Evolutionary conservation across 2,113 vertebrate species (phyloP).

Genomic region (Seriola quinqueradiata): DNA sequence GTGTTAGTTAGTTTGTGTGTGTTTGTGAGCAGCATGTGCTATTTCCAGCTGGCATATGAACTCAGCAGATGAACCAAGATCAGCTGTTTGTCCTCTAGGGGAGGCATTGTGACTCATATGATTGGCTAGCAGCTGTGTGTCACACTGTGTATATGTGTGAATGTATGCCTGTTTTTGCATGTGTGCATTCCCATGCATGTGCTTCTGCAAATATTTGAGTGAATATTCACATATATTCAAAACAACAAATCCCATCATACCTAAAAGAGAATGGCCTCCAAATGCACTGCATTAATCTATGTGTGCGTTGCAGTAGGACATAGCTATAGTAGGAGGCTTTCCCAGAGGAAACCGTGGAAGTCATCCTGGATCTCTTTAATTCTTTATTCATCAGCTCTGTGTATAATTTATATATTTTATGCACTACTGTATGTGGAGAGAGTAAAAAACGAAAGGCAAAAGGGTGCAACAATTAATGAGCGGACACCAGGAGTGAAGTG

Average conservation of each 20-base stretch:
- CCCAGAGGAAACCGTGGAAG: slow-evolving; percentile 19
- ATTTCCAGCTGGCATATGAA: slow-evolving; percentile 71
- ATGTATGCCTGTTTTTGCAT: background rate
- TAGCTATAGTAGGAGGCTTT: slow-evolving; percentile 42
- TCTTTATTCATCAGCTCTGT: slow-evolving; percentile 71
- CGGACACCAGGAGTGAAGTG: slow-evolving; percentile 16
- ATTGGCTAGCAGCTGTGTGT: slow-evolving; percentile 68
- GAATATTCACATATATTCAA: background rate
- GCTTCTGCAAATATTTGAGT: background rate
- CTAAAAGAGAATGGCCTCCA: background rate
- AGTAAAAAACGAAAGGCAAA: background rate
- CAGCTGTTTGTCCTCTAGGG: slow-evolving; percentile 70
- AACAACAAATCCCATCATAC: background rate
- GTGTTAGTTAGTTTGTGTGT: slow-evolving; percentile 7
- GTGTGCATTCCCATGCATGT: background rate
- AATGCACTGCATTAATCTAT: slow-evolving; percentile 5
- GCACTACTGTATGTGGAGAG: slow-evolving; percentile 11
- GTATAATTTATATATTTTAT: slow-evolving; percentile 56
- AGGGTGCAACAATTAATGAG: slow-evolving; percentile 12
- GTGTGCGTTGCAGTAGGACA: slow-evolving; percentile 40
- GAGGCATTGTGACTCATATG: slow-evolving; percentile 56
- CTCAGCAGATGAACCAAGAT: slow-evolving; percentile 74
- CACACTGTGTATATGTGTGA: slow-evolving; percentile 30
- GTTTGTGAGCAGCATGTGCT: slow-evolving; percentile 50
- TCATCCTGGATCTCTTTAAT: slow-evolving; percentile 55